Evolutionary conservation across 2,113 vertebrate species (phyloP).

Genomic region (Entosphenus tridentatus): DNA sequence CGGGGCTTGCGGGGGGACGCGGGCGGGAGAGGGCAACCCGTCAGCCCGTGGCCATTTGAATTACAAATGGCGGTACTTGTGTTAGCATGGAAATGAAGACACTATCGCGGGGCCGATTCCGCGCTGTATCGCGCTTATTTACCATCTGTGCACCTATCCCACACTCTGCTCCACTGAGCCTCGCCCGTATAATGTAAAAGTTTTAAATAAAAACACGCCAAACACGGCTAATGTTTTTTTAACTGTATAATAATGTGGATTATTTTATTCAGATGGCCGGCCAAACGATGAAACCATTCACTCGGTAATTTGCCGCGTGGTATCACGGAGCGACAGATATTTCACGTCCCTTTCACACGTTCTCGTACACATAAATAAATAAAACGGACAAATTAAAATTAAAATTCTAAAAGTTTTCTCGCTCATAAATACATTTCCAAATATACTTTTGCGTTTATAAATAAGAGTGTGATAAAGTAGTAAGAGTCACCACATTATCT

Average conservation of each 20-base stretch:
- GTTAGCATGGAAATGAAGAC: constrained; percentile 4
- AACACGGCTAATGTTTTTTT: constrained; percentile 2
- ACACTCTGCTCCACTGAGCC: constrained; percentile 1
- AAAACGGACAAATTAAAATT: too few species aligned
- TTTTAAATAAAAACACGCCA: not conserved
- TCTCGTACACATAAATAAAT: too few species aligned
- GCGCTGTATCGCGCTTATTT: constrained; percentile 2
- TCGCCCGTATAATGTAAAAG: not conserved
- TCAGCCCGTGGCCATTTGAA: not conserved
- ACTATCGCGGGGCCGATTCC: not conserved
- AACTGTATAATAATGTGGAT: constrained; percentile 5
- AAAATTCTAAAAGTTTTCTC: too few species aligned
- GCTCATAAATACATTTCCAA: too few species aligned
- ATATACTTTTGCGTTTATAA: too few species aligned
- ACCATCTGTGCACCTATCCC: constrained; percentile 5
- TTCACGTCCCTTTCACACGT: too few species aligned
- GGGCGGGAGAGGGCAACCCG: not conserved
- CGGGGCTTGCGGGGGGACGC: not conserved
- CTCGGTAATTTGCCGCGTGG: too few species aligned
- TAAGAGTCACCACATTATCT: too few species aligned
- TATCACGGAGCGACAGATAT: too few species aligned
- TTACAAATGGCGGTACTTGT: not conserved
- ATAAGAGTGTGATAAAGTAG: too few species aligned
- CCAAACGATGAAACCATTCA: constrained; percentile 1
- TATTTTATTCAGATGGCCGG: constrained; percentile 3